phyloP scores from a whole-genome alignment of 2,888 invertebrate species.

The Diabrotica balteata region DNA sequence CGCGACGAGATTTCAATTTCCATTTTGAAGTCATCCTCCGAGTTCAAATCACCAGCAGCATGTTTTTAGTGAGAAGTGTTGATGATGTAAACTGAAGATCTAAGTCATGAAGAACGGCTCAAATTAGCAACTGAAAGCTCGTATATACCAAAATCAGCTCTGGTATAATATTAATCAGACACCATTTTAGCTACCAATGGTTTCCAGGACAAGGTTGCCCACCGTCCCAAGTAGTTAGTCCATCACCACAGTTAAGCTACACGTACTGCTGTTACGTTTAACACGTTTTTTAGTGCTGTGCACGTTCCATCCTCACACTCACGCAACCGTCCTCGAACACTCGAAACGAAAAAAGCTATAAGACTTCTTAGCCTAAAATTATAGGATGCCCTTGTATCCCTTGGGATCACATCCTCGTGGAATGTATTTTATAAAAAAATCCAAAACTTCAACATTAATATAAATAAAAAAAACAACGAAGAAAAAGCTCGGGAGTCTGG shows the following conservation, averaged over 20 bases:
- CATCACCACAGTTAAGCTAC: constrained; percentile 60
- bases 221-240: constrained; percentile 50
- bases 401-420: constrained; percentile 60
- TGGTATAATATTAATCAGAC: too few species aligned
- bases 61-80: too few species aligned
- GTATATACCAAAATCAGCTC: too few species aligned
- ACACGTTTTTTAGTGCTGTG: constrained; percentile 35
- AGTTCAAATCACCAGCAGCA: too few species aligned
- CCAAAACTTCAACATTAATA: constrained; percentile 48
- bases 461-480: constrained; percentile 46
- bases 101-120: too few species aligned
- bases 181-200: too few species aligned
- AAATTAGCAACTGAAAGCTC: too few species aligned
- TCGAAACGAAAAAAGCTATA: constrained; percentile 35
- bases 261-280: constrained; percentile 38
- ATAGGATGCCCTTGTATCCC: constrained; percentile 63
- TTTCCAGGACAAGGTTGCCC: neutral
- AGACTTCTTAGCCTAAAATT: constrained; percentile 45
- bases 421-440: constrained; percentile 56
- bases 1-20: too few species aligned
- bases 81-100: too few species aligned
- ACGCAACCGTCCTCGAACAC: constrained; percentile 8
- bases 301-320: constrained; percentile 27
- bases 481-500: constrained; percentile 48
- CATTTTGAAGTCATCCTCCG: too few species aligned